Evolutionary conservation across 2,113 vertebrate species (phyloP).

Genomic region (Erythrolamprus reginae): DNA sequence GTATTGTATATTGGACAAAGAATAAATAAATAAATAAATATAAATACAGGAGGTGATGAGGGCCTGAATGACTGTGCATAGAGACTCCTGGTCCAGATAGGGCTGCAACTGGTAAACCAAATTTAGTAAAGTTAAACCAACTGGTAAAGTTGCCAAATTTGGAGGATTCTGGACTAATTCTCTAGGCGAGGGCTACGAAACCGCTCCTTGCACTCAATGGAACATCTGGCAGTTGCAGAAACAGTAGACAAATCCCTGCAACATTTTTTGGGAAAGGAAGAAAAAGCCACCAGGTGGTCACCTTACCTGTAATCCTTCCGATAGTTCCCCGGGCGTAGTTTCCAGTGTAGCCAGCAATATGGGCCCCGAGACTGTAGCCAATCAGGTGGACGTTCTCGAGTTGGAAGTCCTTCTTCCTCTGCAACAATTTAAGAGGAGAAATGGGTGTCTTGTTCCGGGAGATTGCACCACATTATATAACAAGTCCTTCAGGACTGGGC

Average conservation of each 20-base stretch:
- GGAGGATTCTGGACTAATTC: not conserved
- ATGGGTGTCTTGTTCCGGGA: rapidly evolving
- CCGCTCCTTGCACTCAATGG: not conserved
- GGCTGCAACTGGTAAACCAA: too few relatives aligned
- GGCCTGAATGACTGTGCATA: too few relatives aligned
- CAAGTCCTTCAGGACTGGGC: too few relatives aligned
- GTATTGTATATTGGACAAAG: too few relatives aligned
- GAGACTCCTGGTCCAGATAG: too few relatives aligned
- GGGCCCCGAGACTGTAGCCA: slow-evolving; percentile 93
- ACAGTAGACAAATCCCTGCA: not conserved
- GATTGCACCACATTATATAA: not conserved
- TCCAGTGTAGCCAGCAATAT: slow-evolving; percentile 89
- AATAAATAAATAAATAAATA: too few relatives aligned
- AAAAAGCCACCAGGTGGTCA: not conserved
- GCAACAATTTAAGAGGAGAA: slow-evolving; percentile 6
- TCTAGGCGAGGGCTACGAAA: not conserved
- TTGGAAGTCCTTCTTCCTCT: slow-evolving; percentile 77
- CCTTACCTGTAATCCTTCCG: slow-evolving; percentile 89
- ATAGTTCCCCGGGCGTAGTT: slow-evolving; percentile 78
- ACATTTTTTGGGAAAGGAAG: not conserved
- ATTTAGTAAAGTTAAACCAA: too few relatives aligned
- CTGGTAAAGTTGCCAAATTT: not conserved
- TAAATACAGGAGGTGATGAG: too few relatives aligned
- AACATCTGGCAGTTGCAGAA: not conserved
- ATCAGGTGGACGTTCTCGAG: slow-evolving; percentile 86